Conservation (phyloP, 2,888 invertebrate species). For the Cephus nigrinus region DNA sequence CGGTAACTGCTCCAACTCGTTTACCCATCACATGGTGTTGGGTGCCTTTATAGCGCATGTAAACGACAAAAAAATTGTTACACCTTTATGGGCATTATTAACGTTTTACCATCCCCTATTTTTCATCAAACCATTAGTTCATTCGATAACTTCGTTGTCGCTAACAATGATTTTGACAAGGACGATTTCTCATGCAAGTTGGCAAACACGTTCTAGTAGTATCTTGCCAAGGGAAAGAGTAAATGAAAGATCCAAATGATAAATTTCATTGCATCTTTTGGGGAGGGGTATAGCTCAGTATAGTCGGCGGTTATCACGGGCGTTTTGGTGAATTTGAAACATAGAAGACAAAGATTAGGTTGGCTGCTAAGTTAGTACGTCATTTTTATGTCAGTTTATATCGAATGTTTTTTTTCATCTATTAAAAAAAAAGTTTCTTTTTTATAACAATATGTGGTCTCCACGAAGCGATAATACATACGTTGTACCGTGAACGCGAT, state of each 20-base stretch:
- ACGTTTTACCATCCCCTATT: background rate
- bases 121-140: background rate
- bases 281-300: background rate
- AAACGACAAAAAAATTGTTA: slow-evolving; percentile 11
- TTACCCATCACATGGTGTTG: slow-evolving; percentile 4
- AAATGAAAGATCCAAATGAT: background rate
- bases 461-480: background rate
- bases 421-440: background rate
- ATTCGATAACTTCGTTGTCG: background rate
- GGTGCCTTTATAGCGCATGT: background rate
- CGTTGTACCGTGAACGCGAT: background rate
- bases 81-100: slow-evolving; percentile 42
- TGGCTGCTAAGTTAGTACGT: slow-evolving; percentile 31
- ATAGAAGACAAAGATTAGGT: slow-evolving; percentile 17
- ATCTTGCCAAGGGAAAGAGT: background rate
- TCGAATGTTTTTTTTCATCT: slow-evolving; percentile 28
- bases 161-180: background rate
- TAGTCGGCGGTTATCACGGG: slow-evolving; percentile 20
- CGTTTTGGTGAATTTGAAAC: slow-evolving; percentile 32
- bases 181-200: background rate
- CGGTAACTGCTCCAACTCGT: slow-evolving; percentile 34
- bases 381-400: slow-evolving; percentile 38
- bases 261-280: background rate
- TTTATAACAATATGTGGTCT: background rate
- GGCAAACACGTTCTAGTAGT: background rate